These are phyloP conservation scores for Chromis chromis DNA, from an alignment of 2,797 vertebrate genomes.

Conservation along the genomic window DNA sequence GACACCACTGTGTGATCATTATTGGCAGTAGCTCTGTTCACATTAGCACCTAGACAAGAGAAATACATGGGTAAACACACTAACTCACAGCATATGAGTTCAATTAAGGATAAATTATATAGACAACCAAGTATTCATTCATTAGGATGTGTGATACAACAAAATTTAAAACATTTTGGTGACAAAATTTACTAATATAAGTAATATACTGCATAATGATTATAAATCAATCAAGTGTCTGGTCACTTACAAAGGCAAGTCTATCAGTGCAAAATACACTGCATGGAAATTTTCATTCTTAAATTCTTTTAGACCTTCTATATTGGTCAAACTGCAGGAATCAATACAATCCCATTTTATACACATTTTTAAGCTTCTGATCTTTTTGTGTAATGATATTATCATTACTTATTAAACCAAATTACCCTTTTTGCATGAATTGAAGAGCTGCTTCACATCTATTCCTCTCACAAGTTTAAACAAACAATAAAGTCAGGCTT, in stretches of 20 bases:
- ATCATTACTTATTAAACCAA: background rate
- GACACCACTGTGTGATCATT: conserved; percentile 99
- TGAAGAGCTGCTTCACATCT: background rate
- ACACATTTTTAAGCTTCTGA: background rate
- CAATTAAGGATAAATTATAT: background rate
- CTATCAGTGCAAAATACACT: background rate
- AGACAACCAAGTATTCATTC: background rate
- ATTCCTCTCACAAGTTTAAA: background rate
- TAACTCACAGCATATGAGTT: background rate
- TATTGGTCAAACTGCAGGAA: background rate
- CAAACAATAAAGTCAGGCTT: background rate
- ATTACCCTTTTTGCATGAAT: background rate
- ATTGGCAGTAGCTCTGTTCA: conserved; percentile 97
- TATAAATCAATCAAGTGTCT: background rate
- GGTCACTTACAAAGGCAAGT: background rate
- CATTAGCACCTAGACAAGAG: conserved; percentile 91
- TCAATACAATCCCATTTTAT: background rate
- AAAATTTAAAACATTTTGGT: background rate
- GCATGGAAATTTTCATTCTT: background rate
- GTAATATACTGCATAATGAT: background rate
- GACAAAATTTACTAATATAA: background rate
- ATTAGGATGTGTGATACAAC: background rate
- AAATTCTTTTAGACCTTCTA: background rate
- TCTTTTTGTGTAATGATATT: background rate
- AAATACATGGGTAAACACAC: background rate